These are phyloP conservation scores for Chelmon rostratus DNA, from an alignment of 2,797 vertebrate genomes.

Conservation along the genomic window DNA sequence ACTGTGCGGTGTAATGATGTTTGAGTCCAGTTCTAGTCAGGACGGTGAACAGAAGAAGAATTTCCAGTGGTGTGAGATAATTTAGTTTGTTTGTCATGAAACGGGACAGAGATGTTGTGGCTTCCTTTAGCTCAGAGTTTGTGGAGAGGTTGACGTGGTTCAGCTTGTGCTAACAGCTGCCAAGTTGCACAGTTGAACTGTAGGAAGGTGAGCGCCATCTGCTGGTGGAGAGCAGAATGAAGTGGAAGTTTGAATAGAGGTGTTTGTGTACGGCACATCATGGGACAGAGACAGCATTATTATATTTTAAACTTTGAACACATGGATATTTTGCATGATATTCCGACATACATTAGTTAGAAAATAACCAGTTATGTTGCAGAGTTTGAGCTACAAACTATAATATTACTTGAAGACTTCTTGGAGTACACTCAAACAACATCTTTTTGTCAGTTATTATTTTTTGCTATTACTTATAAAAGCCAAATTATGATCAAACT, in stretches of 20 bases:
- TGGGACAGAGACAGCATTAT: background rate
- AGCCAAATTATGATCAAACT: background rate
- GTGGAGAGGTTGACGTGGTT: background rate
- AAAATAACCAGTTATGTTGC: background rate
- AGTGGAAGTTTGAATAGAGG: background rate
- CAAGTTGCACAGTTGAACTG: background rate
- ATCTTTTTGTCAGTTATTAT: too few relatives aligned
- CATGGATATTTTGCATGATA: background rate
- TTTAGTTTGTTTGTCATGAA: background rate
- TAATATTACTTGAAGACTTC: background rate
- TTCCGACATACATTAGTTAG: background rate
- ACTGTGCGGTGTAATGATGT: background rate
- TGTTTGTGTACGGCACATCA: background rate
- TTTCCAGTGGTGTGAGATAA: background rate
- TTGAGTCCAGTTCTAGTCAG: background rate
- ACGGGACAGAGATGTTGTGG: background rate
- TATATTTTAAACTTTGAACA: background rate
- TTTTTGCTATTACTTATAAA: background rate
- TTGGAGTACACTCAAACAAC: background rate
- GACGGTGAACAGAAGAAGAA: background rate
- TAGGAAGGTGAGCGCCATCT: slow-evolving; percentile 51
- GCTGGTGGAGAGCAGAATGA: slow-evolving; percentile 27
- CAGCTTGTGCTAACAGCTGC: background rate
- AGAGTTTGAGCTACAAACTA: background rate
- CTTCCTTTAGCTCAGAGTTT: background rate